Percentiles rank a stretch among this genome's conserved stretches.
phyloP scores from a whole-genome alignment of 2,113 vertebrate genomes.

The Plecotus auritus region DNA sequence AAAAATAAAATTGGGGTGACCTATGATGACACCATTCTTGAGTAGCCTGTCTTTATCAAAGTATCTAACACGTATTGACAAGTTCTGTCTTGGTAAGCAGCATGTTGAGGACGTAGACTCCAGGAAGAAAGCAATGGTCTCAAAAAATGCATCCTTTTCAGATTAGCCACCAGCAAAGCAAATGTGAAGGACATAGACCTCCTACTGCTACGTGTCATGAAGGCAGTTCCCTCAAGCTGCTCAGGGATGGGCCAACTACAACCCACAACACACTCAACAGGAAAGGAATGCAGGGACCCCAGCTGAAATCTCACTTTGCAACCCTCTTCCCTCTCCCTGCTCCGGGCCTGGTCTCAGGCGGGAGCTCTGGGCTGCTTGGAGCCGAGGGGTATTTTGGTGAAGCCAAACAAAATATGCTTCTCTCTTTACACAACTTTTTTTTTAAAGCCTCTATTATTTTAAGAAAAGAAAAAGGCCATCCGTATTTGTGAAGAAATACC shows the following conservation, averaged over 20 bases:
- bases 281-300: slow-evolving; percentile 40
- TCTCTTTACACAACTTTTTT: slow-evolving; percentile 59
- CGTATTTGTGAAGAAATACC: slow-evolving; percentile 67
- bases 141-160: slow-evolving; percentile 37
- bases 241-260: slow-evolving; percentile 42
- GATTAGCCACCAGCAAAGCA: slow-evolving; percentile 23
- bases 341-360: slow-evolving; percentile 58
- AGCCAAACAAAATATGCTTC: slow-evolving; percentile 68
- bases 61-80: not conserved
- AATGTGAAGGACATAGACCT: slow-evolving; percentile 44
- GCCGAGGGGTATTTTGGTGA: slow-evolving; percentile 59
- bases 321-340: slow-evolving; percentile 59
- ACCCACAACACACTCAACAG: not conserved
- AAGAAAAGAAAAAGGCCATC: slow-evolving; percentile 45
- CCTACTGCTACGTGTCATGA: slow-evolving; percentile 42
- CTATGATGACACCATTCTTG: not conserved
- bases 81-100: slow-evolving; percentile 31
- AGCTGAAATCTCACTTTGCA: slow-evolving; percentile 50
- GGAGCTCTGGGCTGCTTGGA: slow-evolving; percentile 57
- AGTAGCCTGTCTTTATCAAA: slow-evolving; percentile 38
- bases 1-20: not conserved
- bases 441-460: slow-evolving; percentile 55
- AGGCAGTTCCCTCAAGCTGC: slow-evolving; percentile 52
- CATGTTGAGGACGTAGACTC: not conserved
- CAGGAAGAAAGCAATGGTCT: not conserved